Percentiles rank a stretch among this genome's conserved stretches.
Evolutionary conservation across 37 sponge, comb jelly and placozoan species (phyloP).

Genomic region (Eunapius fragilis): DNA sequence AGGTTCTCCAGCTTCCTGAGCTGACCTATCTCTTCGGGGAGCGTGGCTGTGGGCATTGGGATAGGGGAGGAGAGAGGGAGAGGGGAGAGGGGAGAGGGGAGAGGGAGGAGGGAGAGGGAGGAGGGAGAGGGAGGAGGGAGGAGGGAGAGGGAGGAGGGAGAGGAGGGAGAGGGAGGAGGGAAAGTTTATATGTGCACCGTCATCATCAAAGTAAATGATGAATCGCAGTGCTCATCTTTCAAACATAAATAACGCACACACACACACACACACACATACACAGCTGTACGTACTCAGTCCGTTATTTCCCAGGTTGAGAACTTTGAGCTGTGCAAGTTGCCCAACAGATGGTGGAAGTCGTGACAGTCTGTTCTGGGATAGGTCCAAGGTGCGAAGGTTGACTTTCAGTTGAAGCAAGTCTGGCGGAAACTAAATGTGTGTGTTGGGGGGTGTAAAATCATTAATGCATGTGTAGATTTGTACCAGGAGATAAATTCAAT

Average conservation of each 20-base stretch:
- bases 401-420: conserved; percentile 16
- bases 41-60: conserved; percentile 34
- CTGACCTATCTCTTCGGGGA: conserved; percentile 58
- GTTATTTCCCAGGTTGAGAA: conserved; percentile 58
- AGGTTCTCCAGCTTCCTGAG: conserved; percentile 75
- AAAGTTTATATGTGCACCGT: no score
- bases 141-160: no score
- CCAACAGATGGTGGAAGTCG: conserved; percentile 58
- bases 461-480: no score
- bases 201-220: no score
- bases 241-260: no score
- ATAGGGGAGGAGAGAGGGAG: conserved; percentile 3
- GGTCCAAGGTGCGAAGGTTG: conserved; percentile 65
- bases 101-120: no score
- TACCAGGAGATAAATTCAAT: no score
- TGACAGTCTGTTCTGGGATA: conserved; percentile 67
- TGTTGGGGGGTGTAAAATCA: background rate
- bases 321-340: conserved; percentile 42
- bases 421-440: conserved; percentile 43
- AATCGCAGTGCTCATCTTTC: no score
- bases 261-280: no score
- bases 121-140: no score
- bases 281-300: conserved; percentile 49
- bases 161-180: no score
- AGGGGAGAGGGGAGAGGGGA: background rate